Evolutionary conservation across 2,113 vertebrate species (phyloP).

Genomic region (Ctenodactylus gundi): DNA sequence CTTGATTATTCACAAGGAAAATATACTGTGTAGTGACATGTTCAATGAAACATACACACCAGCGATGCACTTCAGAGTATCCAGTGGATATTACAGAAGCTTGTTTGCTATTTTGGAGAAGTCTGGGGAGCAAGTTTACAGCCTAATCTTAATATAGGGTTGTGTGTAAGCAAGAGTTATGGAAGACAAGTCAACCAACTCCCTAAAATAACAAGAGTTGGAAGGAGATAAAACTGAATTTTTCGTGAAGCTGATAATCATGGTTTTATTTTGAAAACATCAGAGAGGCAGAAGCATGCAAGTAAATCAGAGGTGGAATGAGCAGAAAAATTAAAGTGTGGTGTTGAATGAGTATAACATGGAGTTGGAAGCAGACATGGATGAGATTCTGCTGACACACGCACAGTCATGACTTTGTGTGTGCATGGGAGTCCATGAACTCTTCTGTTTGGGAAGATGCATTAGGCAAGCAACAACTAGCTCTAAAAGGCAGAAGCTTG

Average conservation of each 20-base stretch:
- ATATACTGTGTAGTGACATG: background rate
- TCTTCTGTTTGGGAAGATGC: background rate
- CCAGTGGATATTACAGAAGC: background rate
- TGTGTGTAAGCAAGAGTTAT: background rate
- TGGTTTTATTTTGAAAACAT: background rate
- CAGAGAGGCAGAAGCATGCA: background rate
- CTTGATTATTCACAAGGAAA: background rate
- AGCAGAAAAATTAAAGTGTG: background rate
- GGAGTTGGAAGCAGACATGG: too few relatives aligned
- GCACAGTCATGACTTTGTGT: background rate
- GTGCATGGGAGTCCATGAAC: accelerated
- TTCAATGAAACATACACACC: background rate
- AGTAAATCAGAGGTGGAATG: background rate
- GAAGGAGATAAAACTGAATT: background rate
- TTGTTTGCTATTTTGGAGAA: background rate
- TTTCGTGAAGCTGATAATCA: background rate
- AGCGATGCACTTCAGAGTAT: background rate
- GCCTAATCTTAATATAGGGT: background rate
- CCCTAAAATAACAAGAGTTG: background rate
- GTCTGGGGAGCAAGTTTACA: background rate
- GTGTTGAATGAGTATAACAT: background rate
- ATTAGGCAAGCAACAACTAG: background rate
- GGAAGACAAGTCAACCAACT: background rate
- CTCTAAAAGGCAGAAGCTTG: background rate
- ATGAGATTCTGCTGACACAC: background rate